Percentiles rank a stretch among this genome's conserved stretches.
These are phyloP conservation scores for Ennomos quercinarius DNA, from an alignment of 2,888 invertebrate genomes.

Conservation along the genomic window DNA sequence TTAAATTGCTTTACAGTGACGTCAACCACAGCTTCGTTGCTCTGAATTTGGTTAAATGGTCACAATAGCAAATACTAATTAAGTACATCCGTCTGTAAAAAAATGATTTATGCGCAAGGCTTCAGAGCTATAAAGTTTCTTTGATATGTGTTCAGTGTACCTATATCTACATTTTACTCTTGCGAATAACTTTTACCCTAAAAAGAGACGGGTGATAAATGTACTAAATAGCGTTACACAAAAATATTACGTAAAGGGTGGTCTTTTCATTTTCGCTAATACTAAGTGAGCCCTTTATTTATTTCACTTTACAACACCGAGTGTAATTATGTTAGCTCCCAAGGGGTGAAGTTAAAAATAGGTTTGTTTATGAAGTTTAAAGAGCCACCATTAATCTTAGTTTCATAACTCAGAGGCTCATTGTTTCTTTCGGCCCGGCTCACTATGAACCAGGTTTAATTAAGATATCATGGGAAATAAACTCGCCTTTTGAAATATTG, in stretches of 20 bases:
- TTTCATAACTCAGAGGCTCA: constrained; percentile 69
- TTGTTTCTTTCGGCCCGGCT: constrained; percentile 68
- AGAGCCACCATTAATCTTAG: constrained; percentile 77
- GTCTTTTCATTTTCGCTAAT: constrained; percentile 5
- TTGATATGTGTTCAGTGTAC: no score
- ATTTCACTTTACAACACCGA: constrained; percentile 14
- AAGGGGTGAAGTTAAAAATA: constrained; percentile 41
- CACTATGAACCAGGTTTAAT: constrained; percentile 71
- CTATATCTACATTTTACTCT: no score
- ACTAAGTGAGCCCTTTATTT: constrained; percentile 11
- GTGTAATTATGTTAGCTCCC: constrained; percentile 22
- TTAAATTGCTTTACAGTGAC: no score
- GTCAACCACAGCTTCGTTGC: no score
- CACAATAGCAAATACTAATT: no score
- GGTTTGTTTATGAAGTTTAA: constrained; percentile 70
- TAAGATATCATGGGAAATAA: constrained; percentile 80
- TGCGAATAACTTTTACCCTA: no score
- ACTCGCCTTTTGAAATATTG: constrained; percentile 70
- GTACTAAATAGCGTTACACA: background rate
- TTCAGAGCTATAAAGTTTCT: no score
- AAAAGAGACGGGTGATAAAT: no score
- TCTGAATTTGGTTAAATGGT: no score
- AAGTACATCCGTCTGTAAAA: no score
- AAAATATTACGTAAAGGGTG: background rate
- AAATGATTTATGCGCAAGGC: no score